Evolutionary conservation across 2,888 invertebrate genomes (phyloP).

Genomic region (Eristalis arbustorum): DNA sequence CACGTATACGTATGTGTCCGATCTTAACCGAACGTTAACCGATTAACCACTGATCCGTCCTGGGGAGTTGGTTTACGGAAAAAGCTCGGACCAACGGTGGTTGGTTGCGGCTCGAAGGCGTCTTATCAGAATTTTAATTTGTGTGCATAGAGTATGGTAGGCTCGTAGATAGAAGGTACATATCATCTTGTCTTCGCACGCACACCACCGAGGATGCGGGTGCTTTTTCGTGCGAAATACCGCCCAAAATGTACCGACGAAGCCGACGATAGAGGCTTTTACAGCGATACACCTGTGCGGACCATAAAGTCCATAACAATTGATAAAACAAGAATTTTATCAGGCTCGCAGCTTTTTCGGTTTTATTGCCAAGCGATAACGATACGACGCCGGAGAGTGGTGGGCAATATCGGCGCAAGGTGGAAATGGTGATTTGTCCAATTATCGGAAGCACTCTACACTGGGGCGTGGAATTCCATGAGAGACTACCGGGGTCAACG

Average conservation of each 20-base stretch:
- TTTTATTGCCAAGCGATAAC: slow-evolving; percentile 28
- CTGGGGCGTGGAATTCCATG: neutral
- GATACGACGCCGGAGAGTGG: neutral
- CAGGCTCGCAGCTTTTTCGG: slow-evolving; percentile 36
- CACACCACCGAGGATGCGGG: neutral
- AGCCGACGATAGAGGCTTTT: neutral
- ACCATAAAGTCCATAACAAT: slow-evolving; percentile 23
- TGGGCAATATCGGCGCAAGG: neutral
- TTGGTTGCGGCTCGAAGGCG: neutral
- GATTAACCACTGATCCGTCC: slow-evolving; percentile 75
- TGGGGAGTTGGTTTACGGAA: slow-evolving; percentile 35
- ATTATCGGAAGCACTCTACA: neutral
- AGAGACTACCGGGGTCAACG: neutral
- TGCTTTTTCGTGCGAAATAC: slow-evolving; percentile 8
- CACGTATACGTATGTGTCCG: too few species aligned
- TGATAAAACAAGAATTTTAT: slow-evolving; percentile 58
- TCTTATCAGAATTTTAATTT: slow-evolving; percentile 40
- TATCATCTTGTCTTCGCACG: slow-evolving; percentile 19
- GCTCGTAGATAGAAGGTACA: slow-evolving; percentile 21
- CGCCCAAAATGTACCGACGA: neutral
- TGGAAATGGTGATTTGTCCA: neutral
- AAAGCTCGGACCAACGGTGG: slow-evolving; percentile 38
- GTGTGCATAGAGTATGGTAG: neutral
- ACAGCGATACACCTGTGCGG: neutral
- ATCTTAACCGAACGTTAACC: slow-evolving; percentile 75